Base-by-base conservation (phyloP, 2,797 vertebrate genomes). In the Apodemus agrarius region DNA sequence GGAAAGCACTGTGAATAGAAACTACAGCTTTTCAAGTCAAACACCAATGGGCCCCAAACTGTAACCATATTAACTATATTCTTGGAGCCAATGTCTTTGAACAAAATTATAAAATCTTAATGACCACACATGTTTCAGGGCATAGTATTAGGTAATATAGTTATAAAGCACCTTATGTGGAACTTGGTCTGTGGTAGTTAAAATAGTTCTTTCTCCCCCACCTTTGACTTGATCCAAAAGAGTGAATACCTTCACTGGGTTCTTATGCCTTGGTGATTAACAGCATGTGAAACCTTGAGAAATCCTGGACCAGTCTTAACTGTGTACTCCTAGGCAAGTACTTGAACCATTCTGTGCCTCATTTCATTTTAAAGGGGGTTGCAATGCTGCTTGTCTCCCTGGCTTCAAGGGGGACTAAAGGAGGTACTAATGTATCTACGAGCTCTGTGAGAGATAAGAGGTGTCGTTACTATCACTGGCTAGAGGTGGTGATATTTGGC, bases 321-420 rank as follows among this genome's bases (percentile, higher is more conserved):
- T 94, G 37, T 88, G 63, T 1, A 65, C 34, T 80, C 29, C 84
- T 80, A 79, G 74, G 54, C 46, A 89, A 89, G 46, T 91, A 92
- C 40, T 34, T 90, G 94, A 79, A 90, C 67, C 31, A 37, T 82
- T 63, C 43, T 92, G 29, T 74, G 69, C 43, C 43, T 91, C 11
- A 24, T 94, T 90, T 94, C 87, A 59, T 79, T 95, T 94, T 96
- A 93, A 94, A 83, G 84, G 85, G 4, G 57, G 16, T 67, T 54
- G 29, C 19, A 82, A 46, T 34, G 19, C 21, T 84, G n/a, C 49
- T 34, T 63, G 4, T 29, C 0, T 90, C 37, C 17, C 17, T 91
- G 87, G 31, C 91, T 96, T 95, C 59, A 65, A 82, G 26, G 49
- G 52, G 74, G 40, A 82, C 40, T 52, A 67, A 90, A 74, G 46